Evolutionary conservation across 2,113 vertebrate species (phyloP).

Genomic region (Mormoops blainvillei): DNA sequence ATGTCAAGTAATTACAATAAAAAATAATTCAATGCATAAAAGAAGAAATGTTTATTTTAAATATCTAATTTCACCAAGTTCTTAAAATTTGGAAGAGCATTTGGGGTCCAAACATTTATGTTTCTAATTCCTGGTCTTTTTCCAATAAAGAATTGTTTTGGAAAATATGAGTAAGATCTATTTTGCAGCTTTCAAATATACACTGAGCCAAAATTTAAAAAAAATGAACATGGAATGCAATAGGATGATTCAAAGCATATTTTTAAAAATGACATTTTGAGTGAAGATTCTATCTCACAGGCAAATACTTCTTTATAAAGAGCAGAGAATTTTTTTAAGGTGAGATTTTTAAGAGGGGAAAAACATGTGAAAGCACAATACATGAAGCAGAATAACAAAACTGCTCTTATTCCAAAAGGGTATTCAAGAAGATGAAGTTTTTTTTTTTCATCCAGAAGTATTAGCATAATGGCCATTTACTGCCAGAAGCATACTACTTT

Average conservation of each 20-base stretch:
- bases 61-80: conserved; percentile 21
- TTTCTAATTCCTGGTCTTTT: conserved; percentile 40
- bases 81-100: conserved; percentile 34
- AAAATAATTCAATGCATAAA: neutral
- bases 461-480: neutral
- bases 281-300: conserved; percentile 26
- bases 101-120: conserved; percentile 15
- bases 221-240: neutral
- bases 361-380: neutral
- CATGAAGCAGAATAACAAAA: conserved; percentile 18
- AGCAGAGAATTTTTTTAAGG: conserved; percentile 1
- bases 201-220: conserved; percentile 48
- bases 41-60: conserved; percentile 2
- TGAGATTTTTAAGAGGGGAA: neutral
- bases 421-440: neutral
- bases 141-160: conserved; percentile 63
- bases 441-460: neutral
- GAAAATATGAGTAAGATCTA: conserved; percentile 67
- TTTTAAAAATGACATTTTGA: conserved; percentile 43
- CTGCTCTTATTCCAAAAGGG: conserved; percentile 2
- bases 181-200: conserved; percentile 52
- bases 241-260: conserved; percentile 26
- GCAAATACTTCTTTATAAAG: neutral
- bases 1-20: neutral
- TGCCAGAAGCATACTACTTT: neutral